Conservation (phyloP, 2,797 vertebrate genomes). For the Alca torda region DNA sequence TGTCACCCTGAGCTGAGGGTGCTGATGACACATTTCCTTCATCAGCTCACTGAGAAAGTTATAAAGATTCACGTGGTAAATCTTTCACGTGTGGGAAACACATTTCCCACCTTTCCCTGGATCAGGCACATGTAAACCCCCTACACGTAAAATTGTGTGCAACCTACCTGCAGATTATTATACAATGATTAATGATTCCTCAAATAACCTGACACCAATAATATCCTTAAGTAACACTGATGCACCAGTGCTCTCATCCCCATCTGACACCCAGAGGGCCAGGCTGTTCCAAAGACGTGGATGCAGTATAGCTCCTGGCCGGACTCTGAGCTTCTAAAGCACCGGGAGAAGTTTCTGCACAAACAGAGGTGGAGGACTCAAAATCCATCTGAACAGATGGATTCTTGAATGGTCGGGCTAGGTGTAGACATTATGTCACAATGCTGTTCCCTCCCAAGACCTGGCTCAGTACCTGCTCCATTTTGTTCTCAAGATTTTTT, state of each 20-base stretch:
- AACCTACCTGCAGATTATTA: neutral
- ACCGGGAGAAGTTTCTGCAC: neutral
- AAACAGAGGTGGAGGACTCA: neutral
- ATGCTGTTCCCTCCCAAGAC: accelerated
- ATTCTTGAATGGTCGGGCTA: neutral
- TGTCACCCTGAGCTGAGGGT: neutral
- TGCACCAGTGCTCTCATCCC: neutral
- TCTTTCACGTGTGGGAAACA: neutral
- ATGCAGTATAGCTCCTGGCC: neutral
- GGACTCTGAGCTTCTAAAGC: neutral
- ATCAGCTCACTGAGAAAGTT: neutral
- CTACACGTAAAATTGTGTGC: neutral
- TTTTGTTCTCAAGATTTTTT: neutral
- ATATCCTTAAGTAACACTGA: neutral
- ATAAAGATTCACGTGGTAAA: neutral
- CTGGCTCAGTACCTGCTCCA: neutral
- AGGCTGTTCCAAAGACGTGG: neutral
- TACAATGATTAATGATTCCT: neutral
- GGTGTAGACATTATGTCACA: neutral
- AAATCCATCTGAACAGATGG: neutral
- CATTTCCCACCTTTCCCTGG: neutral
- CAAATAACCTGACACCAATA: neutral
- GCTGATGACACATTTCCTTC: neutral
- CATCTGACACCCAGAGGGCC: neutral
- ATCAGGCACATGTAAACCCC: neutral